A percentile compares a stretch with the other conserved stretches of the same genome.
Conservation (phyloP, 1,140 invertebrate species). For the Drosophila arizonae region DNA sequence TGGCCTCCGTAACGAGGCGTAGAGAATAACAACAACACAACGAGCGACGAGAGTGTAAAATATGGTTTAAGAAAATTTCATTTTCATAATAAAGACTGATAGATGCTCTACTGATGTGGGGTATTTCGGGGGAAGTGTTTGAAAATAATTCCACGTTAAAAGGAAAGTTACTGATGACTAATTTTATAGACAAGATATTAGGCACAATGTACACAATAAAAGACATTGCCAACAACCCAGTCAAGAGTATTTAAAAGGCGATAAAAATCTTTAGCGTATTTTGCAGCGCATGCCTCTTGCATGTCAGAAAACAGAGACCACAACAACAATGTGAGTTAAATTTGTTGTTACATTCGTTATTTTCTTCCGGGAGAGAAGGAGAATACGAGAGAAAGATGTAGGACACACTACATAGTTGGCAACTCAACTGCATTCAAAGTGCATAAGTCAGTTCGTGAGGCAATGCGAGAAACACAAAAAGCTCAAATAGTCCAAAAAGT, state of each 20-base stretch:
- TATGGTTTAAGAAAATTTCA: background rate
- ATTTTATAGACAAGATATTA: too few relatives aligned
- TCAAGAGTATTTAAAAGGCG: background rate
- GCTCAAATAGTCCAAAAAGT: slow-evolving; percentile 23
- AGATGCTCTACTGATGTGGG: background rate
- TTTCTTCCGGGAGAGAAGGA: slow-evolving; percentile 20
- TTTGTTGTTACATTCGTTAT: slow-evolving; percentile 62
- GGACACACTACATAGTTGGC: slow-evolving; percentile 45
- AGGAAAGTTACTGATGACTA: background rate
- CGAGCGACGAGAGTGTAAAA: slow-evolving; percentile 24
- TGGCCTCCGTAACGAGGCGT: slow-evolving; percentile 49
- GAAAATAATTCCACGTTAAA: background rate
- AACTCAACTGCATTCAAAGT: slow-evolving; percentile 71
- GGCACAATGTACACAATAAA: too few relatives aligned
- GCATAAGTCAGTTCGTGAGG: slow-evolving; percentile 69
- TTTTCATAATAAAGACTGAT: too few relatives aligned
- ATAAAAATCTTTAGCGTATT: too few relatives aligned
- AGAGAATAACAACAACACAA: slow-evolving; percentile 34
- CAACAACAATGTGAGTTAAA: slow-evolving; percentile 65
- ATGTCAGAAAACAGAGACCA: slow-evolving; percentile 33
- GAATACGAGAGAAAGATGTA: background rate
- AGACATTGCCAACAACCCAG: too few relatives aligned
- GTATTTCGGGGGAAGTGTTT: too few relatives aligned
- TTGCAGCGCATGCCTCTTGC: too few relatives aligned
- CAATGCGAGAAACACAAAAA: slow-evolving; percentile 3